phyloP scores from a whole-genome alignment of 2,113 vertebrate genomes.

The Beaufortia kweichowensis region DNA sequence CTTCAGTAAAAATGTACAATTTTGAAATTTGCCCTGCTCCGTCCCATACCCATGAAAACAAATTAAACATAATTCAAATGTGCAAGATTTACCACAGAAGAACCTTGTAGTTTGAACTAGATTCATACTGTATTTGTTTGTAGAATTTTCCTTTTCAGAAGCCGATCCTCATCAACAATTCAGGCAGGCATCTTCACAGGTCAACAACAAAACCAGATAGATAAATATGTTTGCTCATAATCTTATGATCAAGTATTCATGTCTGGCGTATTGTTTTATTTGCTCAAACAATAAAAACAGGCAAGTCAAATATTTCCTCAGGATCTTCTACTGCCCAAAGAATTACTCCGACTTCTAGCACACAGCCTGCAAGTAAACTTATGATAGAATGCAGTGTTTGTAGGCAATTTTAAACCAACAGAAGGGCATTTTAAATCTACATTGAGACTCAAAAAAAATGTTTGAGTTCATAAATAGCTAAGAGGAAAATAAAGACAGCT shows the following conservation, averaged over 20 bases:
- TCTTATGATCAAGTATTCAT: slow-evolving; percentile 32
- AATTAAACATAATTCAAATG: too few relatives aligned
- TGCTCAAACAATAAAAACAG: slow-evolving; percentile 53
- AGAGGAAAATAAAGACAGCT: background rate
- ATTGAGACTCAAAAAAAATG: background rate
- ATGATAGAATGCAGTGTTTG: background rate
- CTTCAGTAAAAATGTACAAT: too few relatives aligned
- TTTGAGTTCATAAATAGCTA: slow-evolving; percentile 3
- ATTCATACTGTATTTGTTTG: too few relatives aligned
- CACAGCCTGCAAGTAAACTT: background rate
- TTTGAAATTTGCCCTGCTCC: too few relatives aligned
- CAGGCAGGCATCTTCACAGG: slow-evolving; percentile 29
- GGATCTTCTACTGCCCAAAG: slow-evolving; percentile 31
- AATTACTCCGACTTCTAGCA: background rate
- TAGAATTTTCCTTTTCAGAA: background rate
- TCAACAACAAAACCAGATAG: slow-evolving; percentile 47
- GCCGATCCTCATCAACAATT: background rate
- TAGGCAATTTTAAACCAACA: background rate
- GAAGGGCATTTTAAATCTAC: background rate
- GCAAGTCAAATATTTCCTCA: slow-evolving; percentile 49
- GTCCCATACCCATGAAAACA: too few relatives aligned
- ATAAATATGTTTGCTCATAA: slow-evolving; percentile 40
- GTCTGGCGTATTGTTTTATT: slow-evolving; percentile 45
- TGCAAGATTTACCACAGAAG: too few relatives aligned
- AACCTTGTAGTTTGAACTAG: too few relatives aligned